Percentiles rank a stretch among this genome's conserved stretches.
These are phyloP conservation scores for Forpus xanthops DNA, from an alignment of 2,797 vertebrate species.

Conservation along the genomic window DNA sequence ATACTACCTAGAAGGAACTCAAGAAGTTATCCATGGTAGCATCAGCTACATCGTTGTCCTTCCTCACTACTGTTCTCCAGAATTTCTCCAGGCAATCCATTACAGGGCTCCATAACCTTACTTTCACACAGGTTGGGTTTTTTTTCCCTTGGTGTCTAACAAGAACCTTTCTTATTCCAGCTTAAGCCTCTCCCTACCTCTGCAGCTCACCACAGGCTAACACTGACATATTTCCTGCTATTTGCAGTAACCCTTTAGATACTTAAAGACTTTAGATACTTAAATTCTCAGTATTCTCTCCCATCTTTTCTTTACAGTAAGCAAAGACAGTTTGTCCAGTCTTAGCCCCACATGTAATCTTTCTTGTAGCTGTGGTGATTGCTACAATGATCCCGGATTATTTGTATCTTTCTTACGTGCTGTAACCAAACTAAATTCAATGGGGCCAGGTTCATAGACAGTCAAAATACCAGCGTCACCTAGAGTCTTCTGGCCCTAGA, in stretches of 20 bases:
- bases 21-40: neutral
- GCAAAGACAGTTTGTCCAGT: neutral
- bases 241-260: neutral
- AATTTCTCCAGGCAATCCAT: neutral
- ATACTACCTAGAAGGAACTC: neutral
- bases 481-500: neutral
- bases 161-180: neutral
- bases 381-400: neutral
- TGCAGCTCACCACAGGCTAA: neutral
- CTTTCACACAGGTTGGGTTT: accelerated
- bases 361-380: neutral
- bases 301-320: neutral
- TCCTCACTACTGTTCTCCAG: neutral
- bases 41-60: neutral
- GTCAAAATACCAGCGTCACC: neutral
- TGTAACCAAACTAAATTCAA: neutral
- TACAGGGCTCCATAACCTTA: neutral
- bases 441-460: neutral
- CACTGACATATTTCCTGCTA: neutral
- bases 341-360: neutral
- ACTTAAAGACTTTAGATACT: neutral
- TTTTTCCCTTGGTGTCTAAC: neutral
- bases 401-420: neutral
- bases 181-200: neutral
- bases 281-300: neutral